These are phyloP conservation scores for Andrena praecox DNA, from an alignment of 2,888 invertebrate species.

Conservation along the genomic window DNA sequence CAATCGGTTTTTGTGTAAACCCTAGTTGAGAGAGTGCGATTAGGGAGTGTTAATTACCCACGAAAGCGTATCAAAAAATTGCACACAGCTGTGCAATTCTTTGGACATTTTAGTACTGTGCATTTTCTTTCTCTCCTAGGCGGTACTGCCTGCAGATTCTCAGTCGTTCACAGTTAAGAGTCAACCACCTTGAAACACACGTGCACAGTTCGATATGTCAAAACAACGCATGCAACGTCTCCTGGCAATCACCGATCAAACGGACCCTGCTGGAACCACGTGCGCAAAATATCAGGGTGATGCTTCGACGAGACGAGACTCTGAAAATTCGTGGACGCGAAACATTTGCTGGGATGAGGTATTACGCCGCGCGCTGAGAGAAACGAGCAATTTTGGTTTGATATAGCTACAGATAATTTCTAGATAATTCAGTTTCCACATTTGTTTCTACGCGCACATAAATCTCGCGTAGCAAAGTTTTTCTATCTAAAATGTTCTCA, in stretches of 20 bases:
- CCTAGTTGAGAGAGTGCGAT: no score
- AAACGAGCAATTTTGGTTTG: background rate
- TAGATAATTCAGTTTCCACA: background rate
- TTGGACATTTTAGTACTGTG: no score
- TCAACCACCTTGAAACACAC: constrained; percentile 40
- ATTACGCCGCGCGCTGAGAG: background rate
- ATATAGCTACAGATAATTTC: background rate
- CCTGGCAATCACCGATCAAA: constrained; percentile 10
- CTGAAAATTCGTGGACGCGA: background rate
- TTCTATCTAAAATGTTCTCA: no score
- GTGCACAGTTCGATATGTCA: constrained; percentile 42
- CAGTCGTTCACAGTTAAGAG: background rate
- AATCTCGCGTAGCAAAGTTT: no score
- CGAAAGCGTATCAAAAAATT: no score
- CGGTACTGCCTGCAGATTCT: constrained; percentile 10
- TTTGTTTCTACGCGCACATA: background rate
- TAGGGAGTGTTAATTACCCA: no score
- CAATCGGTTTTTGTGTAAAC: no score
- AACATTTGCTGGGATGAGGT: background rate
- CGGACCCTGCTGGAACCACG: background rate
- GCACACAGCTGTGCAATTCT: no score
- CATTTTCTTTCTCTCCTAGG: background rate
- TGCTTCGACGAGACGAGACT: background rate
- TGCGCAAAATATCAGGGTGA: background rate
- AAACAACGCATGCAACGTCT: constrained; percentile 49